Evolutionary conservation across 2,888 invertebrate genomes (phyloP), one percentile per base, ranked within the genome.

Genomic region (Didymodactylos carnosus): DNA sequence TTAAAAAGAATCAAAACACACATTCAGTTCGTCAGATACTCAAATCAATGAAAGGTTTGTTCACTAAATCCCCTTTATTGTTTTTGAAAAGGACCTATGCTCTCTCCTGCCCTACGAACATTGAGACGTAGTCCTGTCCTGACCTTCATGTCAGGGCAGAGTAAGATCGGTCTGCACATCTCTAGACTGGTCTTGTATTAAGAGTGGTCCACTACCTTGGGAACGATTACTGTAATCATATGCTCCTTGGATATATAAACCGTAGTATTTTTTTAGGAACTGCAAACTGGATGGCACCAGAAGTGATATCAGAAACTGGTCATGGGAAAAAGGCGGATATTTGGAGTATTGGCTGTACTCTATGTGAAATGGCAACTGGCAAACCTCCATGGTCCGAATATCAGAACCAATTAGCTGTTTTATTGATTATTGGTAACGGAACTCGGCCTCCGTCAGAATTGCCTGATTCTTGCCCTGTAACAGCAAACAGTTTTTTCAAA

Each of bases 221-320:
- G 16, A 19, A 39, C 16, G 39, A 39, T 19, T 43, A n/a, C n/a
- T 29, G 49, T 40, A 72, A 43, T 25, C 27, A 49, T 41, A 40
- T 71, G 51, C 72, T 53, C 49, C 69, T 51, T 72, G 27, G 43
- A 70, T 49, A 39, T 49, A 35, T 72, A 53, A 75, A 75, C 7
- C 29, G 78, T 69, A 39, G n/a, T n/a, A n/a, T n/a, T n/a, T n/a
- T 75, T 25, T 29, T 71, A 46, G 78, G 78, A 4, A 84, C 83
- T 7, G 83, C 83, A 25, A 83, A 82, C 75, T 83, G 83, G 83
- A 83, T 83, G 83, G 83, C 83, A 2, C 83, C 83, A 5, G 83
- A 83, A 75, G 83, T 83, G 14, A 81, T 83, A 70, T 80, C 79
- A 69, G 83, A 83, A 75, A 81, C 81, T 7, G 83, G 82, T 39